A percentile compares a stretch with the other conserved stretches of the same genome.
phyloP scores from a whole-genome alignment of 2,888 invertebrate genomes.

The Xestia xanthographa region DNA sequence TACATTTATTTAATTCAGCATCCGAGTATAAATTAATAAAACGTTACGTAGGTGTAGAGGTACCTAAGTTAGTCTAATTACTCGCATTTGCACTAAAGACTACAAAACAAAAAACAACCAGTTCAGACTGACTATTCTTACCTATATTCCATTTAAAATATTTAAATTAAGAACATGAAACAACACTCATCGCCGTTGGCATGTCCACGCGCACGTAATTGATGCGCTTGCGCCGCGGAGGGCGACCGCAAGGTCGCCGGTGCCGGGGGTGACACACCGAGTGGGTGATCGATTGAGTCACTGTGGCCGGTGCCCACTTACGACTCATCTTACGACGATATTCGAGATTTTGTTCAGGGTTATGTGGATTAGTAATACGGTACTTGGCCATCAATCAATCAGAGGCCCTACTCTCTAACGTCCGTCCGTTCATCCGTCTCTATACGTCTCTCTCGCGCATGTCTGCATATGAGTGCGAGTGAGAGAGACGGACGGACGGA shows the following conservation, averaged over 20 bases:
- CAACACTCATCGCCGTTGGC: slow-evolving; percentile 11
- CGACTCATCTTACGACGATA: slow-evolving; percentile 55
- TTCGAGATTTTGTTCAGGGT: slow-evolving; percentile 32
- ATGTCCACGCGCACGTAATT: slow-evolving; percentile 56
- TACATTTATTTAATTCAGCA: neutral
- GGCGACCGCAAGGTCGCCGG: slow-evolving; percentile 76
- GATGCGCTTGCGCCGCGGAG: slow-evolving; percentile 66
- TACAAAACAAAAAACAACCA: neutral
- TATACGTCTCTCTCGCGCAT: no score
- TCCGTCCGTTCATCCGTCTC: no score
- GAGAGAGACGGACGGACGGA: no score
- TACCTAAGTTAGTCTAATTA: neutral
- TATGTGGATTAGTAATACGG: neutral
- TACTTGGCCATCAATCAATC: neutral
- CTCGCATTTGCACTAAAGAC: neutral
- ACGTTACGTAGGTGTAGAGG: no score
- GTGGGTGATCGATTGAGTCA: slow-evolving; percentile 69
- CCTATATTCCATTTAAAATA: slow-evolving; percentile 9
- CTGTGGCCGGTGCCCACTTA: slow-evolving; percentile 57
- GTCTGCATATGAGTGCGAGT: no score
- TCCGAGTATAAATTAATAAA: neutral
- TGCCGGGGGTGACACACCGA: slow-evolving; percentile 67
- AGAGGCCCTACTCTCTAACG: no score
- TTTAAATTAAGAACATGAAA: slow-evolving; percentile 23
- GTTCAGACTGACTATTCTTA: neutral